A percentile compares a stretch with the other conserved stretches of the same genome.
Conservation (phyloP, 2,888 invertebrate species). For the Ectemnius lituratus region DNA sequence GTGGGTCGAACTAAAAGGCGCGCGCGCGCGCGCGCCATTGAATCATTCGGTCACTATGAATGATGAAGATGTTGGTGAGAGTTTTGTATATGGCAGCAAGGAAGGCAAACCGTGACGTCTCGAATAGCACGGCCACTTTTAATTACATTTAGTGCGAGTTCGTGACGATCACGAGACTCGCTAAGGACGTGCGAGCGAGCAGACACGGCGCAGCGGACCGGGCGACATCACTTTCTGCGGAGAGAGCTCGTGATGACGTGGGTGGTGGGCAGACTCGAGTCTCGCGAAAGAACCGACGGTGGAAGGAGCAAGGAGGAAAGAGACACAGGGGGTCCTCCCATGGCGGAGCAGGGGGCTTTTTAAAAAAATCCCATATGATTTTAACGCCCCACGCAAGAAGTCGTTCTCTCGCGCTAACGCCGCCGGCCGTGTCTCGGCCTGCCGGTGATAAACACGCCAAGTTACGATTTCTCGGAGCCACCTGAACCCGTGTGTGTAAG, state of each 20-base stretch:
- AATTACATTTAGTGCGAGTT: background rate
- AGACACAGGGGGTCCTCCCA: conserved; percentile 52
- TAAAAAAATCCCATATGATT: conserved; percentile 72
- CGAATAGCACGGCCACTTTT: background rate
- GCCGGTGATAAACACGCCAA: conserved; percentile 76
- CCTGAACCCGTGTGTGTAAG: conserved; percentile 30
- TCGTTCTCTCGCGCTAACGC: conserved; percentile 70
- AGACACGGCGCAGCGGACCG: conserved; percentile 4
- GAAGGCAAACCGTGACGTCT: background rate
- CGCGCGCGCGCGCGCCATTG: background rate
- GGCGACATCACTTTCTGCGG: conserved; percentile 59
- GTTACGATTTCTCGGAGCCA: conserved; percentile 77
- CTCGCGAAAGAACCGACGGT: conserved; percentile 29
- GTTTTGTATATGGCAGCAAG: conserved; percentile 6
- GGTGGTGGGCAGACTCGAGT: conserved; percentile 44
- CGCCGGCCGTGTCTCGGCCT: conserved; percentile 63
- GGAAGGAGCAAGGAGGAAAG: conserved; percentile 39
- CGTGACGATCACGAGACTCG: background rate
- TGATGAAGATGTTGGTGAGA: background rate
- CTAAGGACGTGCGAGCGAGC: background rate
- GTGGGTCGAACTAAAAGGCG: conserved; percentile 6
- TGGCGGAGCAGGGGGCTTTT: conserved; percentile 54
- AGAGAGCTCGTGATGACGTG: conserved; percentile 57
- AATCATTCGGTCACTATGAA: background rate
- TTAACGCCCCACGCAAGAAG: conserved; percentile 75